A percentile compares a stretch with the other conserved stretches of the same genome.
Conservation (phyloP, 92 coral and sea anemone species). For the Parazoanthus darwini region DNA sequence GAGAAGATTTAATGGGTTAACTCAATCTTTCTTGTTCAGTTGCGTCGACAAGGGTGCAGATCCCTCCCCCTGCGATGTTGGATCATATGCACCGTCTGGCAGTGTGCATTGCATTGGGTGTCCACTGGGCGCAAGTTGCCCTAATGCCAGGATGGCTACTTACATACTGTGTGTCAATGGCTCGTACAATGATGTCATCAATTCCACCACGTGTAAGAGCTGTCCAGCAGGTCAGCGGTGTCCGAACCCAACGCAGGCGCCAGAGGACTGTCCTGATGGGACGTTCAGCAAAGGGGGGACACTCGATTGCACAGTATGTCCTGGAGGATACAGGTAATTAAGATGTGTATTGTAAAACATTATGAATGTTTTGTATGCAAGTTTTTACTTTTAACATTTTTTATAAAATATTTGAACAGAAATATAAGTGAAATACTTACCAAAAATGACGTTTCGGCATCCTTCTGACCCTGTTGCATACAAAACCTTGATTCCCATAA, state of each 20-base stretch:
- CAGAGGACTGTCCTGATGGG: conserved; percentile 69
- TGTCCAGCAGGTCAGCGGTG: conserved; percentile 85
- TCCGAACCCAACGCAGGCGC: conserved; percentile 61
- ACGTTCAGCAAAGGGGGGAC: conserved; percentile 52
- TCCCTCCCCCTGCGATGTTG: conserved; percentile 64
- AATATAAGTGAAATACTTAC: too few species aligned
- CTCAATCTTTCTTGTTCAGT: conserved; percentile 40
- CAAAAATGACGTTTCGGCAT: too few species aligned
- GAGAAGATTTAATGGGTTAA: too few species aligned
- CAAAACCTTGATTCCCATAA: too few species aligned
- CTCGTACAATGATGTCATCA: conserved; percentile 45
- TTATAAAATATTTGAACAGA: too few species aligned
- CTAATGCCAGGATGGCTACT: conserved; percentile 31
- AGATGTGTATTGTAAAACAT: too few species aligned
- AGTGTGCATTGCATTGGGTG: conserved; percentile 47
- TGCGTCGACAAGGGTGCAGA: conserved; percentile 60
- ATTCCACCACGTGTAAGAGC: conserved; percentile 57
- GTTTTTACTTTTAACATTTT: too few species aligned
- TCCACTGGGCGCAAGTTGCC: conserved; percentile 56
- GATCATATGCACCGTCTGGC: conserved; percentile 73
- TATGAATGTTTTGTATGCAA: too few species aligned
- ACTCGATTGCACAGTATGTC: conserved; percentile 42
- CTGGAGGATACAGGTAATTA: conserved; percentile 51
- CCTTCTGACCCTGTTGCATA: too few species aligned
- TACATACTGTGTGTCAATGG: conserved; percentile 51